Evolutionary conservation across 2,888 invertebrate genomes (phyloP).

Genomic region (Holacanthella duospinosa): DNA sequence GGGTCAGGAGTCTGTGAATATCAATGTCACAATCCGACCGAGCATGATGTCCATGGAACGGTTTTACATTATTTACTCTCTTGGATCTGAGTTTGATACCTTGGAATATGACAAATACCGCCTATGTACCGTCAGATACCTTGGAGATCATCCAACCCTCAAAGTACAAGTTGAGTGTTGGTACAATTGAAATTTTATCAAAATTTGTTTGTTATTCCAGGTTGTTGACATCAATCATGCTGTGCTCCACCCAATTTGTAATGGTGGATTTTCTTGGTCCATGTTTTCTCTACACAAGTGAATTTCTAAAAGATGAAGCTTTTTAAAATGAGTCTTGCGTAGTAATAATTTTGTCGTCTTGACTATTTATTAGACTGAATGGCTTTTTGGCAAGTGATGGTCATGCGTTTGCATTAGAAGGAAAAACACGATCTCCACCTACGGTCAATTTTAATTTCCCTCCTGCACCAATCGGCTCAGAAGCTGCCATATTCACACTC

Average conservation of each 20-base stretch:
- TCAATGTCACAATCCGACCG: slow-evolving; percentile 24
- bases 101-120: slow-evolving; percentile 11
- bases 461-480: slow-evolving; percentile 23
- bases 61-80: slow-evolving; percentile 22
- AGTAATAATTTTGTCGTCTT: neutral
- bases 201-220: slow-evolving; percentile 11
- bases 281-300: slow-evolving; percentile 29
- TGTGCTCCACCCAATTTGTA: slow-evolving; percentile 22
- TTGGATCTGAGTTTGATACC: slow-evolving; percentile 9
- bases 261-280: slow-evolving; percentile 24
- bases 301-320: too few relatives aligned
- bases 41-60: slow-evolving; percentile 20
- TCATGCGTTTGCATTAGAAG: slow-evolving; percentile 16
- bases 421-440: slow-evolving; percentile 17
- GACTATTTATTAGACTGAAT: slow-evolving; percentile 22
- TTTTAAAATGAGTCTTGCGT: neutral
- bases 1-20: neutral
- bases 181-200: neutral
- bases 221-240: slow-evolving; percentile 26
- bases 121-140: slow-evolving; percentile 21
- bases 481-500: slow-evolving; percentile 20
- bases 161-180: slow-evolving; percentile 12
- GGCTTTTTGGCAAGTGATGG: slow-evolving; percentile 18
- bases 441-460: slow-evolving; percentile 28
- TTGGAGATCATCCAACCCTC: slow-evolving; percentile 26